phyloP scores from a whole-genome alignment of 2,797 vertebrate species.

The Chaetophractus vellerosus region DNA sequence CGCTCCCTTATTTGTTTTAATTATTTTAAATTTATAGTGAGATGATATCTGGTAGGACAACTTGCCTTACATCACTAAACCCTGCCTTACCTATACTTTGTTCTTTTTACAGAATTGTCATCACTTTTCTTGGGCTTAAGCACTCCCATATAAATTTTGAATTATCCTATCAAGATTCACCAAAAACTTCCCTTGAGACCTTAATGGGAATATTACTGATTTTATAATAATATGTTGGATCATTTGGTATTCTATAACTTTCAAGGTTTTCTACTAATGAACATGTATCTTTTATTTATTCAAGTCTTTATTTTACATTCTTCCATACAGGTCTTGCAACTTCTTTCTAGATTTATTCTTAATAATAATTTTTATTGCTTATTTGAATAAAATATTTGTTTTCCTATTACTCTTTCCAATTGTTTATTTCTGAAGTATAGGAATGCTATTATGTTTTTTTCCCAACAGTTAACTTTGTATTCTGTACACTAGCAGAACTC shows the following conservation, averaged over 20 bases:
- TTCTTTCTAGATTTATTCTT: not conserved
- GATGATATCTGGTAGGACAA: not conserved
- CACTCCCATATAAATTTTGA: not conserved
- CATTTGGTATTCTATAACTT: too few relatives aligned
- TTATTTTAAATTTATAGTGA: not conserved
- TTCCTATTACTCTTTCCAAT: not conserved
- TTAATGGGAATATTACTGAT: not conserved
- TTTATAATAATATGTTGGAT: not conserved
- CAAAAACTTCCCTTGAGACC: not conserved
- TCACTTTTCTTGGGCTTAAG: not conserved
- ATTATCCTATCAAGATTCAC: not conserved
- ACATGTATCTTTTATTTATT: not conserved
- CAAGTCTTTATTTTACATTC: not conserved
- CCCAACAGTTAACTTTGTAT: not conserved
- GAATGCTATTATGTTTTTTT: not conserved
- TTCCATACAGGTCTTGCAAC: not conserved
- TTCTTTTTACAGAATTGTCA: not conserved
- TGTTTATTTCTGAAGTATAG: not conserved
- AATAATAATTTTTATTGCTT: not conserved
- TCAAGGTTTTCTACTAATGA: too few relatives aligned
- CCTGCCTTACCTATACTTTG: not conserved
- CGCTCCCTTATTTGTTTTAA: not conserved
- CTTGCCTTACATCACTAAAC: not conserved
- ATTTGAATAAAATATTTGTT: not conserved
- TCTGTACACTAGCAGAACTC: not conserved